Evolutionary conservation across 2,888 invertebrate species (phyloP).

Genomic region (Vandiemenella viatica): DNA sequence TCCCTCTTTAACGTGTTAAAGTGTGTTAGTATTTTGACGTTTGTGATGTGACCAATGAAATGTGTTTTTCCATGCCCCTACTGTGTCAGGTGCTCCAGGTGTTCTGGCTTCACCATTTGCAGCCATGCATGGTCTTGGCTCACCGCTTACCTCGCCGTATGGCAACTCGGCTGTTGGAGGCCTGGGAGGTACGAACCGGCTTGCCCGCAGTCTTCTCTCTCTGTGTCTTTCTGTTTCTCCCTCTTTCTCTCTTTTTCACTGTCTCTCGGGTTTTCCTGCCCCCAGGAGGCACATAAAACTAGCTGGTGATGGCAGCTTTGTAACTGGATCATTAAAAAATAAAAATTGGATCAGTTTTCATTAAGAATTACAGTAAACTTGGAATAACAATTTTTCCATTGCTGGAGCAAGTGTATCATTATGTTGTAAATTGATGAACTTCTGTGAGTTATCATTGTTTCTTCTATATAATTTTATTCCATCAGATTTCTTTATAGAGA

Average conservation of each 20-base stretch:
- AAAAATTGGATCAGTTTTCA: too few relatives aligned
- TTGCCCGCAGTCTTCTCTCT: not conserved
- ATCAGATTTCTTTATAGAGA: too few relatives aligned
- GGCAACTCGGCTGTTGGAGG: conserved; percentile 25
- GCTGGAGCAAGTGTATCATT: too few relatives aligned
- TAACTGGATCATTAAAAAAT: too few relatives aligned
- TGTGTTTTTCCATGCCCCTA: too few relatives aligned
- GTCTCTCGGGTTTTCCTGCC: not conserved
- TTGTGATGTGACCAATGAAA: too few relatives aligned
- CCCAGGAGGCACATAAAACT: not conserved
- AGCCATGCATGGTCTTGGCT: conserved; percentile 61
- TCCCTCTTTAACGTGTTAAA: too few relatives aligned
- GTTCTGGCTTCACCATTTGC: conserved; percentile 76
- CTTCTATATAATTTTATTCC: too few relatives aligned
- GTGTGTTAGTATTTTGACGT: too few relatives aligned
- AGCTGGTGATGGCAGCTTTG: not conserved
- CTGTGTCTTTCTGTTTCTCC: not conserved
- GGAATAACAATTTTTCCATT: too few relatives aligned
- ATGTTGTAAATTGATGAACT: too few relatives aligned
- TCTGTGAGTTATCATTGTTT: not conserved
- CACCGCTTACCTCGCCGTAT: conserved; percentile 48
- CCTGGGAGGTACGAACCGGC: conserved; percentile 23
- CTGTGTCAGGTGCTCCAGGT: conserved; percentile 69
- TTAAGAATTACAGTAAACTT: too few relatives aligned
- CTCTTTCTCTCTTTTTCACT: not conserved